A percentile compares a stretch with the other conserved stretches of the same genome.
Evolutionary conservation across 2,797 vertebrate genomes (phyloP).

Genomic region (Neosalanx taihuensis): DNA sequence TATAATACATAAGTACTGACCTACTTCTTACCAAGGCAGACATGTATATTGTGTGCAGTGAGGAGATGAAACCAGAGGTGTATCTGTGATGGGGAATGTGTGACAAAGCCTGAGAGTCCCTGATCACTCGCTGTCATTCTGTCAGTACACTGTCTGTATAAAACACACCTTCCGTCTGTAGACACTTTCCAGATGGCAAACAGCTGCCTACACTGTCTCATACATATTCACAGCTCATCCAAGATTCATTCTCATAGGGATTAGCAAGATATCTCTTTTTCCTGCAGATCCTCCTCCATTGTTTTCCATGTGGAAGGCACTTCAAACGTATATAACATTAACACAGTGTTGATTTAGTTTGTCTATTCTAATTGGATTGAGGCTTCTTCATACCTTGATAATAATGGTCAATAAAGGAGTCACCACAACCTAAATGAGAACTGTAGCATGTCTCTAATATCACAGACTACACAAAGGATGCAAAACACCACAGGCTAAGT

Average conservation of each 20-base stretch:
- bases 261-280: not conserved
- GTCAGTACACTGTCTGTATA: constrained; percentile 11
- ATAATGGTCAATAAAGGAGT: constrained; percentile 15
- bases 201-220: not conserved
- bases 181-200: constrained; percentile 1
- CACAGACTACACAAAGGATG: constrained; percentile 43
- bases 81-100: not conserved
- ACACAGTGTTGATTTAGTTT: constrained; percentile 10
- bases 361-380: not conserved
- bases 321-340: constrained; percentile 14
- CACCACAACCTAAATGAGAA: constrained; percentile 26
- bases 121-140: constrained; percentile 29
- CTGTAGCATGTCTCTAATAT: constrained; percentile 55
- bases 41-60: constrained; percentile 24
- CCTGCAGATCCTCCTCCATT: not conserved
- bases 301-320: constrained; percentile 35
- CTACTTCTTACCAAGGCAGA: constrained; percentile 39
- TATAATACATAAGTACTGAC: constrained; percentile 19
- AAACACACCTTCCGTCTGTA: constrained; percentile 7
- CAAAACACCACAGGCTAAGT: constrained; percentile 30
- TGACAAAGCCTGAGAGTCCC: constrained; percentile 8
- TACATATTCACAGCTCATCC: constrained; percentile 4
- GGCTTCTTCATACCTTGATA: constrained; percentile 1
- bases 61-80: not conserved
- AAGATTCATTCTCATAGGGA: not conserved